Conservation (phyloP, 2,888 invertebrate species). For the Trachelus stipa region DNA sequence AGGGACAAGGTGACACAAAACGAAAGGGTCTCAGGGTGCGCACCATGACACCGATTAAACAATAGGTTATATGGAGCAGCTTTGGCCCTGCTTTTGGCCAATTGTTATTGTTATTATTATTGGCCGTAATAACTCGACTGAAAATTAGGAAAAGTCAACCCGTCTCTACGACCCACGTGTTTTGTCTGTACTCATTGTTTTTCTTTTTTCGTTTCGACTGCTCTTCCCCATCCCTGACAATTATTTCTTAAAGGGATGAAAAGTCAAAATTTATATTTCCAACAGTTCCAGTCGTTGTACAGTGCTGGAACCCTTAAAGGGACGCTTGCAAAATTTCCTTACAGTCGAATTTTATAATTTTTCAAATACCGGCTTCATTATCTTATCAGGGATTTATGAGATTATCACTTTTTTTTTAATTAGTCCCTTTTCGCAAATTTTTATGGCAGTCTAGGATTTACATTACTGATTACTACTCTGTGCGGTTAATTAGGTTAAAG, state of each 20-base stretch:
- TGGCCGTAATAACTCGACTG: slow-evolving; percentile 26
- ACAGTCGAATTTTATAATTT: not conserved
- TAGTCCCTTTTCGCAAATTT: not conserved
- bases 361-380: not conserved
- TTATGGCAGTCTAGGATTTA: not conserved
- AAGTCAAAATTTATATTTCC: not conserved
- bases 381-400: not conserved
- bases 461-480: not conserved
- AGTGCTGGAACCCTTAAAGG: not conserved
- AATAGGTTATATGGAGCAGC: not conserved
- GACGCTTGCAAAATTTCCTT: not conserved
- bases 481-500: not conserved
- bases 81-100: not conserved
- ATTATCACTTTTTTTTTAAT: not conserved
- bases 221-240: not conserved
- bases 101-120: slow-evolving; percentile 24
- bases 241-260: not conserved
- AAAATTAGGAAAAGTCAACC: slow-evolving; percentile 13
- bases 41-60: slow-evolving; percentile 9
- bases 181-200: not conserved
- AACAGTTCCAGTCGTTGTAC: not conserved
- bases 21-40: slow-evolving; percentile 29
- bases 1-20: slow-evolving; percentile 15
- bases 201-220: not conserved
- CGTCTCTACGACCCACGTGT: not conserved